Evolutionary conservation across 2,888 invertebrate genomes (phyloP).

Genomic region (Argyresthia goedartella): DNA sequence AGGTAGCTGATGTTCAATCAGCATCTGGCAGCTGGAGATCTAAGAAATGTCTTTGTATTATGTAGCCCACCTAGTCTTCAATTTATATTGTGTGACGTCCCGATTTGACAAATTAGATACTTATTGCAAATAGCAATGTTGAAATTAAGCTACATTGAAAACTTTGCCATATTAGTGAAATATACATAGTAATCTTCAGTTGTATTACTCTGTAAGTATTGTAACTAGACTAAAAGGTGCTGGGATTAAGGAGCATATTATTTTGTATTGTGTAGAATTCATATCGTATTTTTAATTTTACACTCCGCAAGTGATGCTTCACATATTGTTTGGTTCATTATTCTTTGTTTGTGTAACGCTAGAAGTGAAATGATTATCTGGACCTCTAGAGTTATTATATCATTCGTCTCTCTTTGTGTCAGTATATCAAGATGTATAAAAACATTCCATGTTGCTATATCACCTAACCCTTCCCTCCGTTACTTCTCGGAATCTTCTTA

Average conservation of each 20-base stretch:
- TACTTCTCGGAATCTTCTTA: not conserved
- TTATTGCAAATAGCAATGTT: conserved; percentile 37
- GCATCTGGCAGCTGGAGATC: not conserved
- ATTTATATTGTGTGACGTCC: conserved; percentile 38
- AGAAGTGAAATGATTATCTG: no score
- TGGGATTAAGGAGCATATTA: conserved; percentile 62
- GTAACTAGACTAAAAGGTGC: conserved; percentile 64
- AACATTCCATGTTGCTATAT: conserved; percentile 62
- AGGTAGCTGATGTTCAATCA: not conserved
- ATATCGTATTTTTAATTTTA: conserved; percentile 43
- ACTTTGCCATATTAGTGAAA: conserved; percentile 70
- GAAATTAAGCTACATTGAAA: conserved; percentile 67
- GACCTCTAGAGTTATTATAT: not conserved
- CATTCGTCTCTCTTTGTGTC: not conserved
- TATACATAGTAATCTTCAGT: conserved; percentile 49
- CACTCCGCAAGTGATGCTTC: conserved; percentile 20
- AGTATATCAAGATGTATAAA: conserved; percentile 24
- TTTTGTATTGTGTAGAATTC: conserved; percentile 58
- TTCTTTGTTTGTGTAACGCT: conserved; percentile 20
- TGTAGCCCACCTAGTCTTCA: conserved; percentile 66
- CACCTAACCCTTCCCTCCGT: not conserved
- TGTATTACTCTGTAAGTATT: conserved; percentile 48
- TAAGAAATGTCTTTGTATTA: conserved; percentile 5
- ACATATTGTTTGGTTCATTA: conserved; percentile 60
- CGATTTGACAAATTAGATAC: conserved; percentile 42